These are phyloP conservation scores for Atherinomorus stipes DNA, from an alignment of 2,113 vertebrate genomes.

Conservation along the genomic window DNA sequence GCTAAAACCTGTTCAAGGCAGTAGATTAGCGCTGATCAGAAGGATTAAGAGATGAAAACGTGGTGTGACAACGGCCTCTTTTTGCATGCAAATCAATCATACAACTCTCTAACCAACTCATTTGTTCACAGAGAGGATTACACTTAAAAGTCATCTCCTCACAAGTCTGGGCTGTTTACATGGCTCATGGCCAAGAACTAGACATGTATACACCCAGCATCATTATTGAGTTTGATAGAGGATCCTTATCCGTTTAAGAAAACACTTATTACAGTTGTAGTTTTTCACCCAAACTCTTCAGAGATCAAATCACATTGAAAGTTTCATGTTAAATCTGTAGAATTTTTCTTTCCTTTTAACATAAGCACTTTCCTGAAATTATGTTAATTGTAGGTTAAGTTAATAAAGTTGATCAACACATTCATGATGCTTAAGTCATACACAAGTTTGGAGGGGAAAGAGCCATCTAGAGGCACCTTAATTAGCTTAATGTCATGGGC, in stretches of 20 bases:
- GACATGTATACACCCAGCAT: not conserved
- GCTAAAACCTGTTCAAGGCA: slow-evolving; percentile 40
- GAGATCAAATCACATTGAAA: not conserved
- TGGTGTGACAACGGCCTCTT: slow-evolving; percentile 20
- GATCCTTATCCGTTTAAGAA: slow-evolving; percentile 4
- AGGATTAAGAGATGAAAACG: slow-evolving; percentile 68
- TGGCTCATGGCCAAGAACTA: not conserved
- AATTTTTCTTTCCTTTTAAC: not conserved
- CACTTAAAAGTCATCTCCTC: slow-evolving; percentile 17
- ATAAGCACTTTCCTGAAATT: too few species aligned
- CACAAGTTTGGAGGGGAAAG: too few species aligned
- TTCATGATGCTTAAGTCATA: too few species aligned
- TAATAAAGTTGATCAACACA: not conserved
- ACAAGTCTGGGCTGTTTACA: slow-evolving; percentile 28
- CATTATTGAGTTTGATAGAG: not conserved
- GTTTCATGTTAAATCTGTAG: not conserved
- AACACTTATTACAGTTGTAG: not conserved
- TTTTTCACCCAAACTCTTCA: not conserved
- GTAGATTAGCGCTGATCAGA: slow-evolving; percentile 60
- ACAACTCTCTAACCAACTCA: slow-evolving; percentile 30
- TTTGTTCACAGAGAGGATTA: slow-evolving; percentile 48
- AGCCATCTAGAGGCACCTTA: not conserved
- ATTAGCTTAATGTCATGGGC: not conserved
- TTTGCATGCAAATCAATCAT: slow-evolving; percentile 51
- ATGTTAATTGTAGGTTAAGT: too few species aligned